phyloP scores from a whole-genome alignment of 2,888 invertebrate species.

The Pheosia tremula region DNA sequence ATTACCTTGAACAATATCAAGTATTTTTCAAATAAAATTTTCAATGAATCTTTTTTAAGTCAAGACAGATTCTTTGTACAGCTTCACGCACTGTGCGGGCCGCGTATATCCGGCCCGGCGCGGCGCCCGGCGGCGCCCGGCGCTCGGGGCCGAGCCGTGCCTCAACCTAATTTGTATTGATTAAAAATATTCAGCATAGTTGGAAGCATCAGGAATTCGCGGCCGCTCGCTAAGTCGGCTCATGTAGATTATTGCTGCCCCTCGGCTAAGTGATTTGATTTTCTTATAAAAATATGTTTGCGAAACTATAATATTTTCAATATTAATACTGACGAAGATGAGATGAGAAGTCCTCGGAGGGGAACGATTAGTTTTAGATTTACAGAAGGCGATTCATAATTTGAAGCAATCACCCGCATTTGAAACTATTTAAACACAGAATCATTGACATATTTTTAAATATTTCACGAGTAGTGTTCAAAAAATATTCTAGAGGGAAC shows the following conservation, averaged over 20 bases:
- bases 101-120: constrained; percentile 56
- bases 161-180: constrained; percentile 84
- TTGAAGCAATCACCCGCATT: too few species aligned
- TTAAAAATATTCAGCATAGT: constrained; percentile 85
- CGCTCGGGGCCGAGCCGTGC: constrained; percentile 61
- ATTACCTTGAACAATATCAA: too few species aligned
- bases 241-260: constrained; percentile 63
- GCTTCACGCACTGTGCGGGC: constrained; percentile 39
- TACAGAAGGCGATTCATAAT: too few species aligned
- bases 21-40: background rate
- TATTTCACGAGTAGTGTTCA: background rate
- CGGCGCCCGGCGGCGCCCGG: constrained; percentile 60
- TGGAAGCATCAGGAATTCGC: constrained; percentile 60
- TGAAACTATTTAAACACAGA: too few species aligned
- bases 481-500: background rate
- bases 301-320: constrained; percentile 17
- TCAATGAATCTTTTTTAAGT: background rate
- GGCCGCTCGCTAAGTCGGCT: constrained; percentile 39
- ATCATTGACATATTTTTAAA: background rate
- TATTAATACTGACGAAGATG: background rate
- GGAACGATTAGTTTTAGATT: too few species aligned
- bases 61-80: constrained; percentile 1
- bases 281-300: constrained; percentile 52
- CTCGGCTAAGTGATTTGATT: constrained; percentile 45
- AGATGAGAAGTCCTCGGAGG: background rate